These are phyloP conservation scores for Ibidorhyncha struthersii DNA, from an alignment of 2,113 vertebrate species.

Conservation along the genomic window DNA sequence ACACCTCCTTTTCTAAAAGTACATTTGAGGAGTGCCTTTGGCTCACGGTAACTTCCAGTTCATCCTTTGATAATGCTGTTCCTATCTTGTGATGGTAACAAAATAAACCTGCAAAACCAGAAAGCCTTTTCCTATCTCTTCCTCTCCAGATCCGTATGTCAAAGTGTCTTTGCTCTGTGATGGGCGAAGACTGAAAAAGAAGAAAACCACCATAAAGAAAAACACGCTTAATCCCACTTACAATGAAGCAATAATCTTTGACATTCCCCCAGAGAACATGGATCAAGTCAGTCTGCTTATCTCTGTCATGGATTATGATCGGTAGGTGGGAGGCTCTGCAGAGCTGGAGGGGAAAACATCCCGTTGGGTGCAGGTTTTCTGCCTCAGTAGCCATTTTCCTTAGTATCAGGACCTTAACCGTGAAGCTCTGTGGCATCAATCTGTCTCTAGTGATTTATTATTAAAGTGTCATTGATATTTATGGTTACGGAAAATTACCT, in stretches of 20 bases:
- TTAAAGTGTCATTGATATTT: background rate
- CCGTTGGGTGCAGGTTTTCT: background rate
- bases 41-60: background rate
- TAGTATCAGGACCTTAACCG: background rate
- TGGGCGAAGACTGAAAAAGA: conserved; percentile 94
- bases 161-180: conserved; percentile 98
- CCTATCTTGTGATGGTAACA: background rate
- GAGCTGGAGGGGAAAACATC: background rate
- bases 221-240: conserved; percentile 97
- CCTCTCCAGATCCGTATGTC: conserved; percentile 88
- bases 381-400: background rate
- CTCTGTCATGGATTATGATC: conserved; percentile 97
- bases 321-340: conserved; percentile 77
- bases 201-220: conserved; percentile 98
- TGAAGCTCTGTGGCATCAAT: background rate
- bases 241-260: conserved; percentile 99
- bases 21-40: background rate
- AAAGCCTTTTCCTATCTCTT: background rate
- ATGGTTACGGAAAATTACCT: background rate
- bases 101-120: background rate
- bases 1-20: background rate
- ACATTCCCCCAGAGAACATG: conserved; percentile 98
- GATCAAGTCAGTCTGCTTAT: conserved; percentile 98
- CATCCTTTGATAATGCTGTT: background rate
- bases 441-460: background rate